phyloP scores from a whole-genome alignment of 2,888 invertebrate species.

The Neelides folsomi region DNA sequence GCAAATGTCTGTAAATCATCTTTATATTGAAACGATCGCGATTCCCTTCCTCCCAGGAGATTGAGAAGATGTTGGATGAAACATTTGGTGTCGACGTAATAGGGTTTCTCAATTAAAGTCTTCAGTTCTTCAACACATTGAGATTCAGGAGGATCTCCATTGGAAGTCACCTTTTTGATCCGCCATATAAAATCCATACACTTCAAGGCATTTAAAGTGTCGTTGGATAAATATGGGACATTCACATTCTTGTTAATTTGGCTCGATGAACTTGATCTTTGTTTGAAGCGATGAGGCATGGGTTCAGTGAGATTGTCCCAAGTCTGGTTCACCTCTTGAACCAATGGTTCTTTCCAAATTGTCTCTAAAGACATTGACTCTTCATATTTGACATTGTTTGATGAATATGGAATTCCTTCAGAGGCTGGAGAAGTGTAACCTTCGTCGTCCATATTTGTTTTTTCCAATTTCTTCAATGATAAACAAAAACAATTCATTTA shows the following conservation, averaged over 20 bases:
- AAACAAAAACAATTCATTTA: too few species aligned
- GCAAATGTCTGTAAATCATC: conserved; percentile 4
- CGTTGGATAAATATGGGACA: conserved; percentile 2
- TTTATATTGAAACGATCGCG: conserved; percentile 14
- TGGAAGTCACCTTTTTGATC: too few species aligned
- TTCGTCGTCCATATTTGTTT: conserved; percentile 26
- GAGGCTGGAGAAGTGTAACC: conserved; percentile 24
- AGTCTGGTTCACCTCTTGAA: conserved; percentile 11
- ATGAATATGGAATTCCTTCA: conserved; percentile 13
- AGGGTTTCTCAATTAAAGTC: conserved; percentile 4
- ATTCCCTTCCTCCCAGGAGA: conserved; percentile 25
- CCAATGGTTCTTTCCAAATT: conserved; percentile 9
- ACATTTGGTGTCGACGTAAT: conserved; percentile 6
- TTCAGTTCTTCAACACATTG: not conserved
- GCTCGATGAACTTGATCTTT: not conserved
- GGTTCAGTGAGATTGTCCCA: conserved; percentile 21
- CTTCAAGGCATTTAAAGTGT: not conserved
- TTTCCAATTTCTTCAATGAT: too few species aligned
- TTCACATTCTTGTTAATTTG: not conserved
- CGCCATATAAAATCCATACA: conserved; percentile 1
- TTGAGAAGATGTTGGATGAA: conserved; percentile 25
- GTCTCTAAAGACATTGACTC: conserved; percentile 18
- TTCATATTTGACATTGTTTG: conserved; percentile 3
- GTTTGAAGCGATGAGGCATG: conserved; percentile 18
- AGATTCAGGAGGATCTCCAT: too few species aligned